Conservation (phyloP, 2,888 invertebrate species). For the Noctua fimbriata region DNA sequence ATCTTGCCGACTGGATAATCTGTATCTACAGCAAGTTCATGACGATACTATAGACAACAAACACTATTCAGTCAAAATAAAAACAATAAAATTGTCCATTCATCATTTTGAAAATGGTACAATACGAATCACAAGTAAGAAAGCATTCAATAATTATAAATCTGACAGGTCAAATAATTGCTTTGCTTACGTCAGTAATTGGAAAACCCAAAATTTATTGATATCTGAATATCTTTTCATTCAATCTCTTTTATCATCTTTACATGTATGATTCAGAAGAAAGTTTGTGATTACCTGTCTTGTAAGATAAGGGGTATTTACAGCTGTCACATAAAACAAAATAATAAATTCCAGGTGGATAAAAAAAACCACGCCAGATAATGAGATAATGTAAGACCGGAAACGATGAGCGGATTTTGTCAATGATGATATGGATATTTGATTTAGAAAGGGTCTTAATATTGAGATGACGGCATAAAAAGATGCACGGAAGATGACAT, state of each 20-base stretch:
- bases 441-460: not conserved
- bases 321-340: not conserved
- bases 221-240: not conserved
- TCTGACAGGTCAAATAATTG: slow-evolving; percentile 16
- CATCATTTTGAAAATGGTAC: not conserved
- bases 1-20: too few species aligned
- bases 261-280: slow-evolving; percentile 27
- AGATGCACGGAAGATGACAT: not conserved
- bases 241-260: slow-evolving; percentile 1
- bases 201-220: slow-evolving; percentile 21
- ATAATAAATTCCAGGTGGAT: not conserved
- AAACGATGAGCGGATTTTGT: not conserved
- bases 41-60: not conserved
- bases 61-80: too few species aligned
- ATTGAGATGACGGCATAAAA: not conserved
- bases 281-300: slow-evolving; percentile 1
- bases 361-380: not conserved
- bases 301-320: not conserved
- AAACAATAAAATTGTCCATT: not conserved
- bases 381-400: not conserved
- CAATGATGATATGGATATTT: not conserved
- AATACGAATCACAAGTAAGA: not conserved
- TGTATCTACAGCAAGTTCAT: too few species aligned
- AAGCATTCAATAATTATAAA: slow-evolving; percentile 9
- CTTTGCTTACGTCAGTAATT: slow-evolving; percentile 9